A percentile compares a stretch with the other conserved stretches of the same genome.
These are phyloP conservation scores for Drosophila sucinea DNA, from an alignment of 1,140 invertebrate species.

Conservation along the genomic window DNA sequence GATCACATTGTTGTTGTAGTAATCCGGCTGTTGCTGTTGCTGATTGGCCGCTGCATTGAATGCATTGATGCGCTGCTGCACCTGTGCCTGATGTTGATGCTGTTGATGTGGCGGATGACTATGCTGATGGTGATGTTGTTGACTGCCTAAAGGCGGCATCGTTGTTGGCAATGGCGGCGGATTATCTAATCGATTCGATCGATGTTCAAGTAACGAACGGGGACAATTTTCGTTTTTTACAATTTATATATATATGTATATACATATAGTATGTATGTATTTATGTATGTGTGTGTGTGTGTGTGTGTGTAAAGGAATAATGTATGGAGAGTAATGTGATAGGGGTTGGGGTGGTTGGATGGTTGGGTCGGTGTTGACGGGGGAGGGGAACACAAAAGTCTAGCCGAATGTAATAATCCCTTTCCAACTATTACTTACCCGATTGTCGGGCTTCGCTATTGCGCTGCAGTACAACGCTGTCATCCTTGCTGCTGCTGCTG, in stretches of 20 bases:
- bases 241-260: neutral
- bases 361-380: neutral
- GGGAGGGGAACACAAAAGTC: neutral
- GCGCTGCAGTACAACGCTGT: conserved; percentile 63
- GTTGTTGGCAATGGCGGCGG: conserved; percentile 82
- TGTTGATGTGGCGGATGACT: conserved; percentile 50
- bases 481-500: conserved; percentile 62
- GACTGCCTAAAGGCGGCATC: conserved; percentile 77
- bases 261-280: neutral
- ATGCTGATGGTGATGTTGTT: conserved; percentile 57
- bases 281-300: conserved; percentile 7
- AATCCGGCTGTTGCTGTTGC: conserved; percentile 47
- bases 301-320: conserved; percentile 27
- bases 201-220: conserved; percentile 11
- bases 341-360: conserved; percentile 33
- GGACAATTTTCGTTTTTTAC: conserved; percentile 43
- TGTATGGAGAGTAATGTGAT: conserved; percentile 1
- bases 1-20: conserved; percentile 59
- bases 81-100: conserved; percentile 66
- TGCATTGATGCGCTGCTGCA: conserved; percentile 79
- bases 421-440: conserved; percentile 59
- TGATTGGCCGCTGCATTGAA: conserved; percentile 74
- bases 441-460: conserved; percentile 78
- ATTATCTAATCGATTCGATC: conserved; percentile 65
- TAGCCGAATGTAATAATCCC: neutral